phyloP scores from a whole-genome alignment of 2,888 invertebrate genomes.

The Pomacea canaliculata region DNA sequence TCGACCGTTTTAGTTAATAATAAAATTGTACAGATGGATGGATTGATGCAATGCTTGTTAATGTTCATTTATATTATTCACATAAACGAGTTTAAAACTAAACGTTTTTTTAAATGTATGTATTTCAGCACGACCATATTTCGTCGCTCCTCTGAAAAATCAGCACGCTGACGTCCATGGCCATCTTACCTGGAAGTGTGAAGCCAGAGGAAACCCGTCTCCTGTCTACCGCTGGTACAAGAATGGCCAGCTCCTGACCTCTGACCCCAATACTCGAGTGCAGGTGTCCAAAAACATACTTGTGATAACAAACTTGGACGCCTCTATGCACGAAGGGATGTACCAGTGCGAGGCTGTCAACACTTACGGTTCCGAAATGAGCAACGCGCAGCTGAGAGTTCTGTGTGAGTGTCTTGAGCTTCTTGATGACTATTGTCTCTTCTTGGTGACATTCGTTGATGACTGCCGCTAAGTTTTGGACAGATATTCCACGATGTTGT shows the following conservation, averaged over 20 bases:
- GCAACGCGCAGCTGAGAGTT: constrained; percentile 90
- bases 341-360: constrained; percentile 94
- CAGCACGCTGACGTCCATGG: constrained; percentile 62
- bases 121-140: constrained; percentile 62
- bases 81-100: too few species aligned
- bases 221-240: constrained; percentile 56
- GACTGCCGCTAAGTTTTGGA: too few species aligned
- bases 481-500: too few species aligned
- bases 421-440: too few species aligned
- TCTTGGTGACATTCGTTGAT: too few species aligned
- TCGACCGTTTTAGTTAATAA: too few species aligned
- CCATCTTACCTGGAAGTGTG: constrained; percentile 63
- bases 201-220: constrained; percentile 55
- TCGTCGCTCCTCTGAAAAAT: constrained; percentile 60
- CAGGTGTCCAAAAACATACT: constrained; percentile 46
- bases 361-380: constrained; percentile 85
- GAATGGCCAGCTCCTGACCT: constrained; percentile 43
- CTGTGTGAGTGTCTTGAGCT: constrained; percentile 76
- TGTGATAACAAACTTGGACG: constrained; percentile 40
- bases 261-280: constrained; percentile 27
- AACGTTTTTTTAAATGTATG: too few species aligned
- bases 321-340: constrained; percentile 85
- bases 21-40: too few species aligned
- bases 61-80: too few species aligned
- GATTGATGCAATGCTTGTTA: too few species aligned